phyloP scores from a whole-genome alignment of 2,888 invertebrate genomes.

The Philopedon plagiatum region DNA sequence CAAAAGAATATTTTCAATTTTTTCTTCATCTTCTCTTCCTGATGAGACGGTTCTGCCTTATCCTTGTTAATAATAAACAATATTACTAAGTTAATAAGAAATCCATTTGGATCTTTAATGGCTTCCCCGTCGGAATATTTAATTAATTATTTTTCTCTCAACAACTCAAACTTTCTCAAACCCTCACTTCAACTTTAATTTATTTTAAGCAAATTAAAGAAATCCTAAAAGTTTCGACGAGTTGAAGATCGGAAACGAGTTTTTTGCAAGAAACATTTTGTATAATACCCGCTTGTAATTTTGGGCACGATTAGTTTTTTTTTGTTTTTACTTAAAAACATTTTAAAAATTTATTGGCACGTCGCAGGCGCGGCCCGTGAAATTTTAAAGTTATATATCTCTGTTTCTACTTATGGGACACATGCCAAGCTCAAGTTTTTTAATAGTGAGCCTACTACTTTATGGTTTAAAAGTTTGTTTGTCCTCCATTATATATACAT shows the following conservation, averaged over 20 bases:
- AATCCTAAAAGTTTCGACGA: constrained; percentile 3
- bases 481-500: too few species aligned
- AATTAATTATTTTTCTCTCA: constrained; percentile 8
- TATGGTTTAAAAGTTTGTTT: too few species aligned
- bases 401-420: too few species aligned
- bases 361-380: too few species aligned
- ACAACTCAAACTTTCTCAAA: neutral
- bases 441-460: too few species aligned
- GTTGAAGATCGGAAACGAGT: neutral
- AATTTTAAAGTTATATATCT: too few species aligned
- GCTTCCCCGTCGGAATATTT: constrained; percentile 5
- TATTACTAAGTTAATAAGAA: constrained; percentile 2
- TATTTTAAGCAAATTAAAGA: constrained; percentile 12
- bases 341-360: too few species aligned
- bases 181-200: neutral
- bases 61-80: neutral
- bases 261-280: neutral
- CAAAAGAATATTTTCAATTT: too few species aligned
- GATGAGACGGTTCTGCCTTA: neutral
- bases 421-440: too few species aligned
- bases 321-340: neutral
- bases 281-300: neutral
- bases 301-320: too few species aligned
- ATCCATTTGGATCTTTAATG: neutral
- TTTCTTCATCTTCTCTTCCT: too few species aligned